These are phyloP conservation scores for Drosophila ananassae DNA, from an alignment of 1,140 invertebrate genomes.

Conservation along the genomic window DNA sequence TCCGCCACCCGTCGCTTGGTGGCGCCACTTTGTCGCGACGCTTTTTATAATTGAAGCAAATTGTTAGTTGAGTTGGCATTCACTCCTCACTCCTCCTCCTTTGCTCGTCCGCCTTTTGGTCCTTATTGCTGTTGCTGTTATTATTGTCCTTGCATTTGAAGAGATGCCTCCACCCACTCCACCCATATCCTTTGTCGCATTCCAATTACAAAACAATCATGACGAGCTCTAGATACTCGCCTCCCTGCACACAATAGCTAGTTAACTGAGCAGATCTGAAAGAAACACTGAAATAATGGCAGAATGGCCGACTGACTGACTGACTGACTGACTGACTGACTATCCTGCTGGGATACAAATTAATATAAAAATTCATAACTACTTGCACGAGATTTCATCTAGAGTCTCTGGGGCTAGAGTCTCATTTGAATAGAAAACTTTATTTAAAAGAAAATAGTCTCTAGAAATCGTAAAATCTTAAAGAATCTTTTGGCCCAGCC, in stretches of 20 bases:
- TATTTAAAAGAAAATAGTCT: too few species aligned
- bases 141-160: constrained; percentile 58
- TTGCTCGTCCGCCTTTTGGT: not conserved
- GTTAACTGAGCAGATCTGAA: constrained; percentile 41
- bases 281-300: constrained; percentile 2
- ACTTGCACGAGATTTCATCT: constrained; percentile 3
- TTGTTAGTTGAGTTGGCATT: constrained; percentile 78
- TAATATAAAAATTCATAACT: constrained; percentile 7
- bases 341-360: not conserved
- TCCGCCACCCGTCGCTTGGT: constrained; percentile 52
- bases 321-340: not conserved
- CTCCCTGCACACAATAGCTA: constrained; percentile 39
- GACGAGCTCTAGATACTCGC: constrained; percentile 67
- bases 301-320: constrained; percentile 1
- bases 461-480: too few species aligned
- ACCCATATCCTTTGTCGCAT: constrained; percentile 55
- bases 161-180: constrained; percentile 29
- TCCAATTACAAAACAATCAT: constrained; percentile 82
- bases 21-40: constrained; percentile 81
- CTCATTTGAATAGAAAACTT: too few species aligned
- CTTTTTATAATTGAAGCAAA: constrained; percentile 83
- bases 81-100: constrained; percentile 39
- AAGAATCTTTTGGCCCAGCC: too few species aligned
- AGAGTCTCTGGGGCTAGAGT: not conserved
- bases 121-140: constrained; percentile 28